Conservation (phyloP, 2,113 vertebrate species). For the Syngnathoides biaculeatus region DNA sequence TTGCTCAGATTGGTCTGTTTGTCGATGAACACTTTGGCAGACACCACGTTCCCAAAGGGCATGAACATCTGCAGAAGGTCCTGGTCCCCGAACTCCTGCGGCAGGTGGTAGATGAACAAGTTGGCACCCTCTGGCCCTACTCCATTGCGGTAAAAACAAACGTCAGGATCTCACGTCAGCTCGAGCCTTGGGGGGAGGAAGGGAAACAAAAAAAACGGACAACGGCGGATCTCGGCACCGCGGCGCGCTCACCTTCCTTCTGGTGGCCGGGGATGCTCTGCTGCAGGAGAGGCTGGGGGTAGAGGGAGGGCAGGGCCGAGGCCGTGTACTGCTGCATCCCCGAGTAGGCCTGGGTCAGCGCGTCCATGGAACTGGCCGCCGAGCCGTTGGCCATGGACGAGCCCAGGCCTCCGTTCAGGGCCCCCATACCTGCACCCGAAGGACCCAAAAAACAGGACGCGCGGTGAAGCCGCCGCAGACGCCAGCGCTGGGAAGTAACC, state of each 20-base stretch:
- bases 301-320: slow-evolving; percentile 92
- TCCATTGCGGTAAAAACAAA: slow-evolving; percentile 53
- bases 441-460: neutral
- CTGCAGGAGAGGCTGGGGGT: slow-evolving; percentile 92
- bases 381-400: slow-evolving; percentile 93
- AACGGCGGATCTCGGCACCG: neutral
- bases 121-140: slow-evolving; percentile 97
- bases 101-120: slow-evolving; percentile 98
- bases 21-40: slow-evolving; percentile 99
- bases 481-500: neutral
- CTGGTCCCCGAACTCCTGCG: slow-evolving; percentile 98
- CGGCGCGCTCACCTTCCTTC: slow-evolving; percentile 85
- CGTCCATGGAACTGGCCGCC: slow-evolving; percentile 90
- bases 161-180: slow-evolving; percentile 33
- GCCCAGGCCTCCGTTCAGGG: slow-evolving; percentile 93
- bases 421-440: slow-evolving; percentile 86
- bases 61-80: slow-evolving; percentile 99
- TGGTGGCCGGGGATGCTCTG: slow-evolving; percentile 93
- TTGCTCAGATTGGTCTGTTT: slow-evolving; percentile 99
- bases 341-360: slow-evolving; percentile 98
- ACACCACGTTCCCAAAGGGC: slow-evolving; percentile 99
- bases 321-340: slow-evolving; percentile 98
- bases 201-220: neutral
- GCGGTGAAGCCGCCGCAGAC: neutral
- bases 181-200: neutral